These are phyloP conservation scores for Coptotermes formosanus DNA, from an alignment of 1,140 invertebrate species.

Conservation along the genomic window DNA sequence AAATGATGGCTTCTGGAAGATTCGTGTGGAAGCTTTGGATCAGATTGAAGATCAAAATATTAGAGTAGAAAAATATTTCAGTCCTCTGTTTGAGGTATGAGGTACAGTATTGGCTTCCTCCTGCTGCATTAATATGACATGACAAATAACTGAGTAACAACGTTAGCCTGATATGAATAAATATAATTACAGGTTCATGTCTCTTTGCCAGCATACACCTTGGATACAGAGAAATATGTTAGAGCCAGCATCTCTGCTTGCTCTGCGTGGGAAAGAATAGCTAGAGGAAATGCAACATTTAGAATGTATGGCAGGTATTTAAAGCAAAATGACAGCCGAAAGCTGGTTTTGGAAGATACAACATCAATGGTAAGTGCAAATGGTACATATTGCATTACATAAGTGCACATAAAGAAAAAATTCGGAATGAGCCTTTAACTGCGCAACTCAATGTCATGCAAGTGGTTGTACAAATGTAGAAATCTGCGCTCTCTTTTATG, in stretches of 20 bases:
- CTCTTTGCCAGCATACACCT: constrained; percentile 43
- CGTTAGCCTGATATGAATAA: neutral
- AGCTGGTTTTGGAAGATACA: constrained; percentile 28
- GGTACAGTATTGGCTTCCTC: constrained; percentile 15
- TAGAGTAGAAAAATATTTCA: constrained; percentile 51
- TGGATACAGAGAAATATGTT: constrained; percentile 45
- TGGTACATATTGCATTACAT: too few relatives aligned
- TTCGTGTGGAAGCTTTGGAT: constrained; percentile 47
- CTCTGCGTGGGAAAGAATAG: constrained; percentile 44
- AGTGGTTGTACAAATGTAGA: too few relatives aligned
- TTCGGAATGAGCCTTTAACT: too few relatives aligned
- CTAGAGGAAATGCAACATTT: constrained; percentile 45
- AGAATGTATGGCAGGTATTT: constrained; percentile 38
- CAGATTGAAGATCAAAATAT: constrained; percentile 52
- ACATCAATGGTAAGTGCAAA: constrained; percentile 35
- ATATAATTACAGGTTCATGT: constrained; percentile 38
- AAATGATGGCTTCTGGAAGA: constrained; percentile 51
- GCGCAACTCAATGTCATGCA: too few relatives aligned
- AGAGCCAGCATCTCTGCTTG: constrained; percentile 42
- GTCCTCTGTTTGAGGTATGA: constrained; percentile 50
- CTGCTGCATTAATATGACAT: neutral
- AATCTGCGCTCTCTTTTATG: too few relatives aligned
- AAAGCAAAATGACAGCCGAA: constrained; percentile 22
- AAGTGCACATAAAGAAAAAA: too few relatives aligned
- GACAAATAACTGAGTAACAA: neutral